A percentile compares a stretch with the other conserved stretches of the same genome.
Evolutionary conservation across 2,888 invertebrate species (phyloP).

Genomic region (Apeira syringaria): DNA sequence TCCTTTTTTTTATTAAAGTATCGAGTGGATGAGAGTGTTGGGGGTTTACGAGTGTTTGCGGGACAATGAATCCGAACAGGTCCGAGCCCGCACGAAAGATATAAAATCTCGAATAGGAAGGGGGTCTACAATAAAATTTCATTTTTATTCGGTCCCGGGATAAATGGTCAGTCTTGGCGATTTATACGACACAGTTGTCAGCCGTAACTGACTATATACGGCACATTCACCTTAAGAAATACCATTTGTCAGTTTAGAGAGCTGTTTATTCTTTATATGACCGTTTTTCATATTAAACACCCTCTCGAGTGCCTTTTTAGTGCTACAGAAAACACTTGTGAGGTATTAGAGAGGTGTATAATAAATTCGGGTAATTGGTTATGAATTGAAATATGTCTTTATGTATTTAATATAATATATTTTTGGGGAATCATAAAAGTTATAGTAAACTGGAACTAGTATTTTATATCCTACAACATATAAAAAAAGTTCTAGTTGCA

Average conservation of each 20-base stretch:
- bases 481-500: too few relatives aligned
- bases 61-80: slow-evolving; percentile 56
- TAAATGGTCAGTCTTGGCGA: slow-evolving; percentile 40
- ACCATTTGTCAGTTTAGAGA: slow-evolving; percentile 32
- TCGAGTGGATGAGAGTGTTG: slow-evolving; percentile 60
- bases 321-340: slow-evolving; percentile 27
- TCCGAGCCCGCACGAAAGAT: slow-evolving; percentile 46
- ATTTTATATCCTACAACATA: too few relatives aligned
- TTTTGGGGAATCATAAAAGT: too few relatives aligned
- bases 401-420: too few relatives aligned
- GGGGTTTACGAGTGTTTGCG: slow-evolving; percentile 70
- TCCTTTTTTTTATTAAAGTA: slow-evolving; percentile 48
- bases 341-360: slow-evolving; percentile 11
- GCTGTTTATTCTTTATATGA: slow-evolving; percentile 32
- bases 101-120: slow-evolving; percentile 58
- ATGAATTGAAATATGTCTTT: slow-evolving; percentile 15
- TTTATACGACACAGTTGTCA: slow-evolving; percentile 42
- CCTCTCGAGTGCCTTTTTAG: slow-evolving; percentile 27
- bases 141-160: slow-evolving; percentile 50
- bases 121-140: slow-evolving; percentile 58
- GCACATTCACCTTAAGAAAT: slow-evolving; percentile 38
- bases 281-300: slow-evolving; percentile 28
- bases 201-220: slow-evolving; percentile 37
- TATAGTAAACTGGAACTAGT: too few relatives aligned
- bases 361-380: slow-evolving; percentile 24